These are phyloP conservation scores for Tetheella fluctuosa DNA, from an alignment of 2,888 invertebrate genomes.

Conservation along the genomic window DNA sequence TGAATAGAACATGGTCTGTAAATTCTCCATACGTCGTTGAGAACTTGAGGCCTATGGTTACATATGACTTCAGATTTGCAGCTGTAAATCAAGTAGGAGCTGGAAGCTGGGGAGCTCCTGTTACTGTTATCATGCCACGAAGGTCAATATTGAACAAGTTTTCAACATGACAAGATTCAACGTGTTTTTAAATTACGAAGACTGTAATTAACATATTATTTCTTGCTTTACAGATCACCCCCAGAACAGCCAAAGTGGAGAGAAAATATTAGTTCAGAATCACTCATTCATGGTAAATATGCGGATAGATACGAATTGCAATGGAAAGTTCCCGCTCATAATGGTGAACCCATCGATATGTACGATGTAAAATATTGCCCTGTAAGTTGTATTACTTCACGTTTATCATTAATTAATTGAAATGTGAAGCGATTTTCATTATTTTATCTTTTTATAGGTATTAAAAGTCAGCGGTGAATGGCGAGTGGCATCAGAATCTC, in stretches of 20 bases:
- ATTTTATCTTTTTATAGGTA: constrained; percentile 71
- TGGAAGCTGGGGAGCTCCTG: constrained; percentile 88
- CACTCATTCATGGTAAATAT: constrained; percentile 81
- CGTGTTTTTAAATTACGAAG: too few relatives aligned
- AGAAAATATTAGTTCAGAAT: constrained; percentile 71
- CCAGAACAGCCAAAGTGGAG: constrained; percentile 87
- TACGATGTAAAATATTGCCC: constrained; percentile 92
- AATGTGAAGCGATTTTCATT: too few relatives aligned
- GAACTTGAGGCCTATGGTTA: constrained; percentile 89
- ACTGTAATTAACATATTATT: neutral
- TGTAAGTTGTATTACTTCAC: constrained; percentile 75
- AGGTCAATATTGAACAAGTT: constrained; percentile 62
- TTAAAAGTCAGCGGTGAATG: constrained; percentile 88
- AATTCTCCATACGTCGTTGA: constrained; percentile 93
- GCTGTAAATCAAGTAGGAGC: constrained; percentile 93
- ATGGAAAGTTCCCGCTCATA: constrained; percentile 94
- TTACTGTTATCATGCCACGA: constrained; percentile 89
- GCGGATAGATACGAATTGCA: constrained; percentile 91
- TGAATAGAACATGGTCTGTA: constrained; percentile 90
- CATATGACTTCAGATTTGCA: constrained; percentile 93
- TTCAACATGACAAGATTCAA: too few relatives aligned
- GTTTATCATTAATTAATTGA: too few relatives aligned
- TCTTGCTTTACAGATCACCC: constrained; percentile 79
- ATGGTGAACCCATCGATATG: constrained; percentile 94
- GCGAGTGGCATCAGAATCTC: constrained; percentile 79